Base-by-base conservation (phyloP, 1,140 invertebrate genomes). In the Lordiphosa mommai region DNA sequence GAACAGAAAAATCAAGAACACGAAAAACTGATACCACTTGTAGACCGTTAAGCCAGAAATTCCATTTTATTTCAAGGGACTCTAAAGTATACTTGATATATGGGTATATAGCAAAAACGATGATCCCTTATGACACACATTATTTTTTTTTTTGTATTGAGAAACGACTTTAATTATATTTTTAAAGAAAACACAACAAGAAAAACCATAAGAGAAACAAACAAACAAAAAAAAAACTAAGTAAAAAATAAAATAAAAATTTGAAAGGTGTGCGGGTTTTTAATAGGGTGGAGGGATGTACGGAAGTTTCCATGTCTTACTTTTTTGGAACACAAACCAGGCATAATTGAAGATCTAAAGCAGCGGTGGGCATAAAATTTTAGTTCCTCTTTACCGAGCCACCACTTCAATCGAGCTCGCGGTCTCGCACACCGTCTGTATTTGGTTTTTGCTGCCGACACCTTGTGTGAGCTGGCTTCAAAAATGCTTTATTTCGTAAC, bases 11-110 rank as follows among this genome's bases (percentile, higher is more conserved):
- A 3, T 29, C 13, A 44, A 59, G 36, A 60, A 17, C 30, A 34
- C 12, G 33, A 14, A 36, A 46, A 38, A 20, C 29, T 13, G 16
- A 53, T 36, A 37, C 71, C 70, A 70, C 60, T 67, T 69, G 36
- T 82, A 80, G 74, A 76, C 17, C 49, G 40, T 53, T 82, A 80
- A 80, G 74, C 44, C 51, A 13, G 56, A 44, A 69, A 37, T 33
- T 27, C 48, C 16, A 41, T 37, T 47, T 23, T 23, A 23, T 6
- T 23, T n/a, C n/a, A n/a, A n/a, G 41, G 37, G 41, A 44, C 41
- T 27, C 14, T 40, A 40, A 40, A 17, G 16, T 40, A 17, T 40
- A 40, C 37, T 40, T 17, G 38, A 38, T 16, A 10, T 12, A 47
- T 33, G 44, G 63, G n/a, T n/a, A n/a, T 40, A 32, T 66, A 49